Conservation (phyloP, 23 tunicate species). For the Phallusia fumigata region DNA sequence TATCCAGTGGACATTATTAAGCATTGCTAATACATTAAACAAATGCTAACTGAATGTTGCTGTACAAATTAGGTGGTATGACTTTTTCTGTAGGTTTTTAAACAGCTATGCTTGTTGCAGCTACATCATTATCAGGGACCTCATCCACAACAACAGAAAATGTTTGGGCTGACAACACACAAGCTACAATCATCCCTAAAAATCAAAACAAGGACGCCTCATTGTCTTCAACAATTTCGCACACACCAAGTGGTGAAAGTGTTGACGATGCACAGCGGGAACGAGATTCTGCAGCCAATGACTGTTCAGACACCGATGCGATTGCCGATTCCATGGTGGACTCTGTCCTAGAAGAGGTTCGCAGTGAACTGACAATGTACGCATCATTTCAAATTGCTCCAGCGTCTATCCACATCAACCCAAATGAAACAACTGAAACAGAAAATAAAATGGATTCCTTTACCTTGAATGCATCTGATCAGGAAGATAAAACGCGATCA, state of each 20-base stretch:
- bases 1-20: too few species aligned
- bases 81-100: neutral
- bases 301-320: neutral
- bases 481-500: neutral
- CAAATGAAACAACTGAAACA: neutral
- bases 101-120: neutral
- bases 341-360: constrained; percentile 35
- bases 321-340: constrained; percentile 37
- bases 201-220: neutral
- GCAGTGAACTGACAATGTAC: constrained; percentile 16
- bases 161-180: constrained; percentile 37
- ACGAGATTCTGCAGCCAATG: neutral
- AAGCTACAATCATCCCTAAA: constrained; percentile 23
- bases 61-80: too few species aligned
- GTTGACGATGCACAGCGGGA: neutral
- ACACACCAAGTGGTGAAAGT: neutral
- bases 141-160: constrained; percentile 24
- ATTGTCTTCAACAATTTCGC: neutral
- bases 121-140: neutral
- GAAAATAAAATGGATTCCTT: neutral
- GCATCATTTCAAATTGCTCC: neutral
- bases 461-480: neutral
- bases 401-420: neutral
- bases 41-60: too few species aligned
- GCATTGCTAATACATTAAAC: too few species aligned